Percentiles rank a stretch among this genome's conserved stretches.
Evolutionary conservation across 2,888 invertebrate genomes (phyloP).

Genomic region (Nomada ferruginata): DNA sequence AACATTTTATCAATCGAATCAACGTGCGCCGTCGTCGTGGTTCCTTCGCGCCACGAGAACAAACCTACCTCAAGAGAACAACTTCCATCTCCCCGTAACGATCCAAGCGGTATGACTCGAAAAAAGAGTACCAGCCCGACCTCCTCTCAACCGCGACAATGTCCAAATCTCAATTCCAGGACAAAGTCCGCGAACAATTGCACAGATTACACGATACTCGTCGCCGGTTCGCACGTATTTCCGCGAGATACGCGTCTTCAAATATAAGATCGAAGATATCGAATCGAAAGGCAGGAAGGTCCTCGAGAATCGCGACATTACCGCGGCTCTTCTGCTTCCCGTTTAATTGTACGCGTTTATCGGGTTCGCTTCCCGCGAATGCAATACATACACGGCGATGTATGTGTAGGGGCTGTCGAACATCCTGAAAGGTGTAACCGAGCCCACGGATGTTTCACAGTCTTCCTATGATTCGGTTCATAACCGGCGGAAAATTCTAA

Average conservation of each 20-base stretch:
- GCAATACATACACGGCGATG: too few relatives aligned
- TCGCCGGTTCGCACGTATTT: background rate
- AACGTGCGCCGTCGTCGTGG: too few relatives aligned
- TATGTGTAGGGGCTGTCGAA: too few relatives aligned
- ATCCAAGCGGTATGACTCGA: too few relatives aligned
- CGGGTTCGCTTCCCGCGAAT: too few relatives aligned
- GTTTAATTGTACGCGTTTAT: conserved; percentile 78
- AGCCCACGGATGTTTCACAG: conserved; percentile 39
- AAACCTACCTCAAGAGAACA: too few relatives aligned
- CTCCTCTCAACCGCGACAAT: background rate
- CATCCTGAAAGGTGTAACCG: conserved; percentile 36
- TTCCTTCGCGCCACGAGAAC: too few relatives aligned
- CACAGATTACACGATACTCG: background rate
- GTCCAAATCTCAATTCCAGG: background rate
- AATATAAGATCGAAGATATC: background rate
- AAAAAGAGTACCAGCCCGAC: too few relatives aligned
- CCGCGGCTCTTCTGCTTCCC: conserved; percentile 63
- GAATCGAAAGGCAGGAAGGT: conserved; percentile 48
- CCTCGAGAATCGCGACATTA: conserved; percentile 71
- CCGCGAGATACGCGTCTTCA: background rate
- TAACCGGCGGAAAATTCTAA: conserved; percentile 75
- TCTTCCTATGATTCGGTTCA: conserved; percentile 32
- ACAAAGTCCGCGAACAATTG: background rate
- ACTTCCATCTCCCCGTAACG: too few relatives aligned
- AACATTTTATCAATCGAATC: background rate